A percentile compares a stretch with the other conserved stretches of the same genome.
Evolutionary conservation across 2,113 vertebrate genomes (phyloP).

Genomic region (Rynchops niger): DNA sequence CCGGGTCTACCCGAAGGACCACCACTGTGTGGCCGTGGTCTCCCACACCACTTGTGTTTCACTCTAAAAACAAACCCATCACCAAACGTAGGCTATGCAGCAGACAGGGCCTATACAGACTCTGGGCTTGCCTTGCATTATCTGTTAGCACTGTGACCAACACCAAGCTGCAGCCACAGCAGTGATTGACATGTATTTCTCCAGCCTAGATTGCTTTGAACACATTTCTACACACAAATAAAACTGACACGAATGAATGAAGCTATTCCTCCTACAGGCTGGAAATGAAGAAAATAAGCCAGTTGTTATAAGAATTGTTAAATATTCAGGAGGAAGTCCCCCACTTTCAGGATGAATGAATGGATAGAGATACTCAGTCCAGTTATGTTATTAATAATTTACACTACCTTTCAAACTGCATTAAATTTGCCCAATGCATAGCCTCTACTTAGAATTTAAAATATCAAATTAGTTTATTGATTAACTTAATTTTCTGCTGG

Average conservation of each 20-base stretch:
- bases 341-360: neutral
- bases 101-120: neutral
- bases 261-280: neutral
- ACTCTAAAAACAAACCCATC: neutral
- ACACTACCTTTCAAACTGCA: neutral
- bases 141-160: neutral
- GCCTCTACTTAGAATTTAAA: conserved; percentile 2
- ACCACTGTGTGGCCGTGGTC: too few relatives aligned
- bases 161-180: neutral
- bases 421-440: neutral
- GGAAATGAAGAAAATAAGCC: neutral
- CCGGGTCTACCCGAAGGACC: neutral
- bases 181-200: neutral
- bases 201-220: neutral
- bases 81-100: neutral
- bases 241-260: neutral
- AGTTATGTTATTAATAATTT: conserved; percentile 7
- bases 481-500: conserved; percentile 52
- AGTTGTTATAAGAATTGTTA: neutral
- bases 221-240: neutral
- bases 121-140: neutral
- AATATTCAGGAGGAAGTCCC: neutral
- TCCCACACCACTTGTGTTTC: neutral
- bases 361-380: neutral
- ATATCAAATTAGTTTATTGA: conserved; percentile 38